Conservation (phyloP, 2,888 invertebrate genomes). For the Cryptus armator region DNA sequence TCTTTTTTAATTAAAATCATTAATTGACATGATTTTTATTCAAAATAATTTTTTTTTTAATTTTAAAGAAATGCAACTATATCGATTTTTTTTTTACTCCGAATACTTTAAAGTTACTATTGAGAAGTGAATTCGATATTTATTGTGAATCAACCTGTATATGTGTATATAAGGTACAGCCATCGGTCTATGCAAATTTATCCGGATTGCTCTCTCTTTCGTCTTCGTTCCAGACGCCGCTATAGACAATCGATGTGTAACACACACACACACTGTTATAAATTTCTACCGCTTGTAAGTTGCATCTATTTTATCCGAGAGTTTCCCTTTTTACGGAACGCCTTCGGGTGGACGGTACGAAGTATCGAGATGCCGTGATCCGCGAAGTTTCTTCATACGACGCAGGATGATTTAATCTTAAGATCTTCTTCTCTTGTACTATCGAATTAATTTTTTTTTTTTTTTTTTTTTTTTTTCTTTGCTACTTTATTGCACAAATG, state of each 20-base stretch:
- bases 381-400: neutral
- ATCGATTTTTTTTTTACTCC: neutral
- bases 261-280: slow-evolving; percentile 30
- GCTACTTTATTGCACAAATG: slow-evolving; percentile 1
- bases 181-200: slow-evolving; percentile 52
- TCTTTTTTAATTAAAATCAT: too few species aligned
- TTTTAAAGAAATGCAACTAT: too few species aligned
- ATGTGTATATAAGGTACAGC: neutral
- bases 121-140: too few species aligned
- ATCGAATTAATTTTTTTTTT: neutral
- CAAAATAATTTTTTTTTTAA: too few species aligned
- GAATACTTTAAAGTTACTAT: neutral
- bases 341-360: neutral
- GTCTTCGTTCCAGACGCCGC: slow-evolving; percentile 21
- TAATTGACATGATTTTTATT: too few species aligned
- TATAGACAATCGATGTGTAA: slow-evolving; percentile 19
- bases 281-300: neutral
- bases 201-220: slow-evolving; percentile 15
- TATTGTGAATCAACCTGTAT: too few species aligned
- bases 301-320: slow-evolving; percentile 24
- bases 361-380: slow-evolving; percentile 4
- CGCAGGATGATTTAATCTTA: neutral
- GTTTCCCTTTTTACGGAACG: slow-evolving; percentile 55
- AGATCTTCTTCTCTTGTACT: neutral
- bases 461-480: neutral